Evolutionary conservation across 2,113 vertebrate species (phyloP).

Genomic region (Thalassoma bifasciatum): DNA sequence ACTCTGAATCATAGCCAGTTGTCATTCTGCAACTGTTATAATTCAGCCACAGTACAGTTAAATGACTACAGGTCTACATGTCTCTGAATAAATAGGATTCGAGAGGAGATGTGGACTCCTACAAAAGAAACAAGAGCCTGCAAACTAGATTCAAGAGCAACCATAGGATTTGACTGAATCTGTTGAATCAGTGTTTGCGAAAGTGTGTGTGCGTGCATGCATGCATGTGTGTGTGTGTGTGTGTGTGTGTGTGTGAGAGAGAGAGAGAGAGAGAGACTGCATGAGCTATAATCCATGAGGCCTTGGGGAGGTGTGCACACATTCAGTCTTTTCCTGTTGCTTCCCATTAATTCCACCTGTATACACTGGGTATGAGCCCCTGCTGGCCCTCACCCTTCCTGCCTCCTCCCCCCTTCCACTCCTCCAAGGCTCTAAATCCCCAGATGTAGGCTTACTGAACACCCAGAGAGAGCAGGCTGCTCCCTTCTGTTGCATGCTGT

Average conservation of each 20-base stretch:
- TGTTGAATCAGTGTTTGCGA: constrained; percentile 26
- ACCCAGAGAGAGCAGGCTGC: constrained; percentile 55
- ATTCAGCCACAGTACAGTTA: constrained; percentile 33
- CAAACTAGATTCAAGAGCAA: constrained; percentile 1
- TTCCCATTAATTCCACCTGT: constrained; percentile 82
- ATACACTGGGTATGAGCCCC: constrained; percentile 76
- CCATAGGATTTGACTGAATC: constrained; percentile 17
- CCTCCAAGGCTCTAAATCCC: constrained; percentile 68
- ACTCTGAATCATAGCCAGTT: constrained; percentile 40
- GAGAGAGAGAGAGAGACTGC: constrained; percentile 43
- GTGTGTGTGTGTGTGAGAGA: constrained; percentile 36
- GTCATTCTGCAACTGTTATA: constrained; percentile 21
- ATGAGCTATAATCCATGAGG: constrained; percentile 65
- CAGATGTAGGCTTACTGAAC: constrained; percentile 63
- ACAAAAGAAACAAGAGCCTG: constrained; percentile 24
- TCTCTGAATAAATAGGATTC: constrained; percentile 29
- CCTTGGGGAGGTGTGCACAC: constrained; percentile 67
- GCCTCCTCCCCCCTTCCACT: constrained; percentile 47
- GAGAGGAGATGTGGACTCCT: constrained; percentile 6
- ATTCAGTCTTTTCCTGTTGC: constrained; percentile 72
- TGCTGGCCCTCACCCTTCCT: constrained; percentile 68
- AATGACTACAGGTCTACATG: constrained; percentile 32
- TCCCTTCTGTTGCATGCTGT: constrained; percentile 46
- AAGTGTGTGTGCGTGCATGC: constrained; percentile 29
- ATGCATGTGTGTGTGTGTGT: constrained; percentile 7